A percentile compares a stretch with the other conserved stretches of the same genome.
Conservation (phyloP, 2,888 invertebrate genomes). For the Diarsia rubi region DNA sequence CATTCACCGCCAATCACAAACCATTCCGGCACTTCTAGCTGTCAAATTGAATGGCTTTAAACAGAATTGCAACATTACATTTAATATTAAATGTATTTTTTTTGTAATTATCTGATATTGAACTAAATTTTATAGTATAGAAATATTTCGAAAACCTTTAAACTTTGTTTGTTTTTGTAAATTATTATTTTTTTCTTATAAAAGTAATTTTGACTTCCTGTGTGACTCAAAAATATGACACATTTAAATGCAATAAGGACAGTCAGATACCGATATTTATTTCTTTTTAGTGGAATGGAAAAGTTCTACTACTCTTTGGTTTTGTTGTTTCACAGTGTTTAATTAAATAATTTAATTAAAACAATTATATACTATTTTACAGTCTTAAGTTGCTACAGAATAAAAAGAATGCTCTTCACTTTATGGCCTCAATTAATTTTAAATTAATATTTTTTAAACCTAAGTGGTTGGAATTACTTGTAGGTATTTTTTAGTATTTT, state of each 20-base stretch:
- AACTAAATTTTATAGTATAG: slow-evolving; percentile 54
- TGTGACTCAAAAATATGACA: slow-evolving; percentile 18
- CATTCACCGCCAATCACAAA: slow-evolving; percentile 91
- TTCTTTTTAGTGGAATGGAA: neutral
- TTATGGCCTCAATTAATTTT: neutral
- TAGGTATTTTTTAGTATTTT: neutral
- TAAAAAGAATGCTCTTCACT: neutral
- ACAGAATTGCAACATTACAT: slow-evolving; percentile 81
- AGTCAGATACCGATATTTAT: neutral
- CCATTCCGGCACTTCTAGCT: slow-evolving; percentile 90
- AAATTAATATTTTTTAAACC: neutral
- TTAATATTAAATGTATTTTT: slow-evolving; percentile 67
- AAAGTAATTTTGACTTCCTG: slow-evolving; percentile 31
- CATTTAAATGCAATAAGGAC: neutral
- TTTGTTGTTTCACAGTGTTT: neutral
- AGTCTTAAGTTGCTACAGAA: neutral
- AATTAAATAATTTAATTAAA: neutral
- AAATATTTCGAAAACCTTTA: slow-evolving; percentile 53
- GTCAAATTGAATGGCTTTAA: slow-evolving; percentile 89
- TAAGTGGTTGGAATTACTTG: neutral
- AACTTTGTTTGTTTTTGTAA: slow-evolving; percentile 21
- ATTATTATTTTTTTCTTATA: neutral
- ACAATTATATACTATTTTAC: neutral
- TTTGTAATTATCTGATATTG: slow-evolving; percentile 62
- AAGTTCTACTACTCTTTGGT: neutral